Evolutionary conservation across 2,888 invertebrate genomes (phyloP).

Genomic region (Lapara coniferarum): DNA sequence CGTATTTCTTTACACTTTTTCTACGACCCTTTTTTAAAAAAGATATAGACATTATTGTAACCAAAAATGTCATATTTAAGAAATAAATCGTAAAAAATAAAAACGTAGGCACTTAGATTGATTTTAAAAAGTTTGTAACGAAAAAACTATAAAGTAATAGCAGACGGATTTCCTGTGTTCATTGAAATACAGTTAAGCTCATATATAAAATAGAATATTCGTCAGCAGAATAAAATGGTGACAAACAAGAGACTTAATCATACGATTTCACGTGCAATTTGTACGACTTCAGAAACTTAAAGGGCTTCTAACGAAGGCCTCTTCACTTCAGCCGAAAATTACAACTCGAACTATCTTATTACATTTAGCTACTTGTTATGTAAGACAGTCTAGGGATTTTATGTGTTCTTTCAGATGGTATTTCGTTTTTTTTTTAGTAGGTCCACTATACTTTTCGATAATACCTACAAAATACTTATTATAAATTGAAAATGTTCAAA

Average conservation of each 20-base stretch:
- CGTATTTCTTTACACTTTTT: no score
- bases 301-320: conserved; percentile 19
- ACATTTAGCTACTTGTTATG: neutral
- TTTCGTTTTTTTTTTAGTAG: no score
- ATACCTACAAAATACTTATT: no score
- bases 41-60: no score
- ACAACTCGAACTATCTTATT: neutral
- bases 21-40: no score
- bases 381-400: neutral
- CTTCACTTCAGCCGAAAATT: conserved; percentile 12
- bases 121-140: no score
- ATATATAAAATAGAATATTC: neutral
- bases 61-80: no score
- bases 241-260: conserved; percentile 10
- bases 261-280: conserved; percentile 18
- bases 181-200: no score
- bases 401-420: neutral
- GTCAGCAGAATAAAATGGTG: neutral
- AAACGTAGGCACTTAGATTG: no score
- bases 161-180: neutral
- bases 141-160: neutral
- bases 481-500: no score
- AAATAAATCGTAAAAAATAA: no score
- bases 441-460: no score
- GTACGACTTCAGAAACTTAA: conserved; percentile 13